A percentile compares a stretch with the other conserved stretches of the same genome.
These are phyloP conservation scores for Eulemur macaco DNA, from an alignment of 2,113 vertebrate genomes.

Conservation along the genomic window DNA sequence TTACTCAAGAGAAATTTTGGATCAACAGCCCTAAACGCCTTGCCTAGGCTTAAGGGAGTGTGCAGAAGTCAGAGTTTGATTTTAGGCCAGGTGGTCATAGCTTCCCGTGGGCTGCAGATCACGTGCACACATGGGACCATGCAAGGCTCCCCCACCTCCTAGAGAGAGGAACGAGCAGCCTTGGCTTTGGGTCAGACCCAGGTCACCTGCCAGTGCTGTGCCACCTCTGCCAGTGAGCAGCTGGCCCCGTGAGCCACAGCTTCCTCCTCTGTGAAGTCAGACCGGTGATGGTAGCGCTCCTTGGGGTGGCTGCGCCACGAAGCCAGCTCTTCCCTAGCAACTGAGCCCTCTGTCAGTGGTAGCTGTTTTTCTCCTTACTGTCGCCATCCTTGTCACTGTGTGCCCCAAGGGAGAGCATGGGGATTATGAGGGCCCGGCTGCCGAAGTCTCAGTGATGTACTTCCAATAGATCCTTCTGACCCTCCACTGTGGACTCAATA, in stretches of 20 bases:
- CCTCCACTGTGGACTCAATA: conserved; percentile 67
- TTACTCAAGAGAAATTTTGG: accelerated
- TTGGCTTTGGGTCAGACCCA: not conserved
- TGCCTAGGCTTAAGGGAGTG: accelerated
- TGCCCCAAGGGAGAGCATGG: accelerated
- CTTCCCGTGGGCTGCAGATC: not conserved
- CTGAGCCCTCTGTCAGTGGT: accelerated
- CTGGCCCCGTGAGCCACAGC: not conserved
- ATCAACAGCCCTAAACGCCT: not conserved
- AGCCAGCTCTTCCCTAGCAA: accelerated
- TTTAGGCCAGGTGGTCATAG: not conserved
- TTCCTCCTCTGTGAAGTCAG: not conserved
- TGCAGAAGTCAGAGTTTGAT: no score
- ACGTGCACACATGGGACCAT: accelerated
- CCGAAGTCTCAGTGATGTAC: conserved; percentile 70
- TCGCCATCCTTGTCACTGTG: not conserved
- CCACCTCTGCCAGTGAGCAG: not conserved
- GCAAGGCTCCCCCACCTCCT: not conserved
- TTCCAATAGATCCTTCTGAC: conserved; percentile 76
- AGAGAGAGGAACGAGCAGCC: not conserved
- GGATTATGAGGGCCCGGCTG: not conserved
- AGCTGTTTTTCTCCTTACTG: accelerated
- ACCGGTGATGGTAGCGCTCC: accelerated
- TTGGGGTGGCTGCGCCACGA: accelerated
- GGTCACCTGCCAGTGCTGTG: accelerated